Percentiles rank a stretch among this genome's conserved stretches.
Evolutionary conservation across 1,140 invertebrate species (phyloP).

Genomic region (Potamilus streckersoni): DNA sequence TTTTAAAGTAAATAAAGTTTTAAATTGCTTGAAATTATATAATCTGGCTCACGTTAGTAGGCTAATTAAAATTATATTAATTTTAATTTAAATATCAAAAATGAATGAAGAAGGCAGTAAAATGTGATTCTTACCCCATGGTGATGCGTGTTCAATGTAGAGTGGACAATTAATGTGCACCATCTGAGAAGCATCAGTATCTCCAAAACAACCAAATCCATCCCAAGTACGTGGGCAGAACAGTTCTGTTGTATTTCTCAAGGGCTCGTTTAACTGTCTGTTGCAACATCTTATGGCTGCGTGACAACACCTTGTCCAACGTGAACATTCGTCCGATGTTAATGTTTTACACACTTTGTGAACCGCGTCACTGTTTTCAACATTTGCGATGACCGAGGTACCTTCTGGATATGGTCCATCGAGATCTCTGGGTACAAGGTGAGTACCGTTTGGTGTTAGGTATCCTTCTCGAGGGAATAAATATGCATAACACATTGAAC

Average conservation of each 20-base stretch:
- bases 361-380: constrained; percentile 25
- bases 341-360: constrained; percentile 26
- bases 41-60: no score
- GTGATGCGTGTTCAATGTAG: constrained; percentile 36
- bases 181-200: constrained; percentile 23
- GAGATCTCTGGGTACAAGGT: constrained; percentile 9
- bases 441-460: constrained; percentile 6
- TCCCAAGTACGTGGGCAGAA: constrained; percentile 51
- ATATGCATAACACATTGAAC: constrained; percentile 40
- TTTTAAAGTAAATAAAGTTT: no score
- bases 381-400: constrained; percentile 20
- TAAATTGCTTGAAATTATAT: no score
- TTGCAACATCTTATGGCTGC: constrained; percentile 36
- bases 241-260: background rate
- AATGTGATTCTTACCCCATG: constrained; percentile 16
- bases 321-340: constrained; percentile 24
- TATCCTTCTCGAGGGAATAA: constrained; percentile 17
- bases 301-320: constrained; percentile 39
- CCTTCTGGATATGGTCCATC: constrained; percentile 9
- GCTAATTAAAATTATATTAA: no score
- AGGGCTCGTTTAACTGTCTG: constrained; percentile 20
- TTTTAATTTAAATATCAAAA: no score
- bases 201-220: constrained; percentile 46
- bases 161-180: constrained; percentile 33
- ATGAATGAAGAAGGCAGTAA: no score